These are phyloP conservation scores for Geococcyx californianus DNA, from an alignment of 2,113 vertebrate species.

Conservation along the genomic window DNA sequence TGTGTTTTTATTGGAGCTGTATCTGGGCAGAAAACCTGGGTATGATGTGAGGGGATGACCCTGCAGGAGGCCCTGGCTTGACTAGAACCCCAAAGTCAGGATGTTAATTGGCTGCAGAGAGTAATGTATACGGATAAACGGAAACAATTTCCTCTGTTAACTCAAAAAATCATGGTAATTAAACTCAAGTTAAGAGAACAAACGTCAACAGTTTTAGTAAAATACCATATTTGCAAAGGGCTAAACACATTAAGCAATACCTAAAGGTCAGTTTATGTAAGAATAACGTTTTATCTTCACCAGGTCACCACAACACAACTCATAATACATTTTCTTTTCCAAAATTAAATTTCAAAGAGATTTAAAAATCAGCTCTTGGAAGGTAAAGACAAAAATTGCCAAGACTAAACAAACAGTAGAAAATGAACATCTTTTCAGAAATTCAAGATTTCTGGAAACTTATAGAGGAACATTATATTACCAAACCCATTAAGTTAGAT, in stretches of 20 bases:
- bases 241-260: not conserved
- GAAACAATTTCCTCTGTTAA: not conserved
- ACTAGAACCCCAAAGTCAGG: not conserved
- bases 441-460: not conserved
- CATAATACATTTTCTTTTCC: not conserved
- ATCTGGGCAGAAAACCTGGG: not conserved
- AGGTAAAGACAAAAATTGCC: not conserved
- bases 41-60: not conserved
- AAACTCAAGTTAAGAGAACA: slow-evolving; percentile 37
- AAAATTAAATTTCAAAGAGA: not conserved
- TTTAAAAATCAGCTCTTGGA: not conserved
- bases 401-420: not conserved
- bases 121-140: not conserved
- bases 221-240: not conserved
- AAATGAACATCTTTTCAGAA: not conserved
- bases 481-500: too few species aligned
- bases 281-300: not conserved
- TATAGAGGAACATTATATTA: too few species aligned
- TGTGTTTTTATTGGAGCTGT: not conserved
- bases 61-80: not conserved
- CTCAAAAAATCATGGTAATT: slow-evolving; percentile 27
- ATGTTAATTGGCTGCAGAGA: slow-evolving; percentile 19
- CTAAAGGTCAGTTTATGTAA: not conserved
- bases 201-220: not conserved
- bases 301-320: not conserved